Base-by-base conservation (phyloP, 1,140 invertebrate species). In the Psilanteris sp. region DNA sequence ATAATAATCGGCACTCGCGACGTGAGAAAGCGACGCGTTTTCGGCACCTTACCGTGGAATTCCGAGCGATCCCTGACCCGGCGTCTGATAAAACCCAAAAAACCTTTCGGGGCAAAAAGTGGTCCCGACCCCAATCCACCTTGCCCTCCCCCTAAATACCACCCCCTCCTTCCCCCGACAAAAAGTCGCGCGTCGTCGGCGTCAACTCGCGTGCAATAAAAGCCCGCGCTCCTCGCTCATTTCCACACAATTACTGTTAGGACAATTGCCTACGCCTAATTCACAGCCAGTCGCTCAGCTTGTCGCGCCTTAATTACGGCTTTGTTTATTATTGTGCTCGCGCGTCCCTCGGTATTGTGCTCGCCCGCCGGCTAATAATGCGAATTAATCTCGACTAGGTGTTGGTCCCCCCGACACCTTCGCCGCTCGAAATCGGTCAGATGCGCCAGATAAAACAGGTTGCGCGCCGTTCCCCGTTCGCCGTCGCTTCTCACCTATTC, bases 351-450 rank as follows among this genome's bases (percentile, higher is more conserved):
- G 59, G 41, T 27, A 84, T 83, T 83, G 81, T 83, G 32, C 66
- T n/a, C 32, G 50, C 61, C 52, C 43, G 32, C 57, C 62, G 71
- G 79, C 79, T 85, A 85, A 82, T 82, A 81, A 78, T 78, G 74
- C 70, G 81, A 85, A 87, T 87, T 87, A 86, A 83, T 87, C 83
- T 81, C 76, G 64, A 50, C 73, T 74, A 78, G 79, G 77, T 77
- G 67, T 77, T 55, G 70, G 55, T n/a, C n/a, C 59, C 72, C 57
- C 68, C 79, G 79, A 54, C 81, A 78, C 71, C 73, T n/a, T 67
- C 75, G 37, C 41, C 32, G 39, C 50, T 22, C 26, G 26, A 44
- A 61, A 66, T 20, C 50, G 59, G 29, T 36, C 29, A 54, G 55
- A 44, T 32, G 44, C 44, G 13, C 29, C 44, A 34, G 44, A 32